These are phyloP conservation scores for Turdus rufiventris DNA, from an alignment of 2,113 vertebrate species.

Conservation along the genomic window DNA sequence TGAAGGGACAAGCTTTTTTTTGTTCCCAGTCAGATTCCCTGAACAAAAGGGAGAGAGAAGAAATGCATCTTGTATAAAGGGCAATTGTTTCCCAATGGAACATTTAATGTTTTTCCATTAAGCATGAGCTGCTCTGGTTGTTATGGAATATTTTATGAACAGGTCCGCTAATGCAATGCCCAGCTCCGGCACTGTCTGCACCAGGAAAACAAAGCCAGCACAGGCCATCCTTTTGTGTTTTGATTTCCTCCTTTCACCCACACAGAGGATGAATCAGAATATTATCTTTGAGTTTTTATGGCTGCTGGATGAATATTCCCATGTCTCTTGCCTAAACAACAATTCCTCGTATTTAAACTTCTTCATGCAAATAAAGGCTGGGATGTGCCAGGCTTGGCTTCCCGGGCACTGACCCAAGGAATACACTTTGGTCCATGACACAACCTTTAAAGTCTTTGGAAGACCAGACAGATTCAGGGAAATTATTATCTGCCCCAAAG, in stretches of 20 bases:
- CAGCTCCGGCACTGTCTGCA: background rate
- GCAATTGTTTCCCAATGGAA: slow-evolving; percentile 36
- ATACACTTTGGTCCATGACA: background rate
- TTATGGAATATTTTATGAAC: slow-evolving; percentile 24
- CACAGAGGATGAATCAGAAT: background rate
- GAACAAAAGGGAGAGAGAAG: slow-evolving; percentile 46
- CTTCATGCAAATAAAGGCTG: background rate
- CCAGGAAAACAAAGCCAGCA: slow-evolving; percentile 14
- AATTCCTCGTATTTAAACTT: background rate
- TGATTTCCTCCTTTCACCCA: background rate
- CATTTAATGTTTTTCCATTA: slow-evolving; percentile 21
- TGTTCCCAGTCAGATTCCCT: slow-evolving; percentile 16
- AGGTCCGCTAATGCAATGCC: background rate
- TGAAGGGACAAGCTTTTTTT: slow-evolving; percentile 46
- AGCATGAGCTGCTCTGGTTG: slow-evolving; percentile 16
- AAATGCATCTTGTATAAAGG: slow-evolving; percentile 20
- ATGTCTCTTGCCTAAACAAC: background rate
- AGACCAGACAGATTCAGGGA: background rate
- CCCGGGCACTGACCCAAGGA: slow-evolving; percentile 11
- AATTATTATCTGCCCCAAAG: background rate
- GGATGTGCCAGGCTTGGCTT: background rate
- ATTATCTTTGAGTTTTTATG: background rate
- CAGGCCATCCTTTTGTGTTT: background rate
- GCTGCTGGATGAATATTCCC: background rate
- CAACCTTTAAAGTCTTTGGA: background rate